phyloP scores from a whole-genome alignment of 2,113 vertebrate genomes.

The Melozone crissalis region DNA sequence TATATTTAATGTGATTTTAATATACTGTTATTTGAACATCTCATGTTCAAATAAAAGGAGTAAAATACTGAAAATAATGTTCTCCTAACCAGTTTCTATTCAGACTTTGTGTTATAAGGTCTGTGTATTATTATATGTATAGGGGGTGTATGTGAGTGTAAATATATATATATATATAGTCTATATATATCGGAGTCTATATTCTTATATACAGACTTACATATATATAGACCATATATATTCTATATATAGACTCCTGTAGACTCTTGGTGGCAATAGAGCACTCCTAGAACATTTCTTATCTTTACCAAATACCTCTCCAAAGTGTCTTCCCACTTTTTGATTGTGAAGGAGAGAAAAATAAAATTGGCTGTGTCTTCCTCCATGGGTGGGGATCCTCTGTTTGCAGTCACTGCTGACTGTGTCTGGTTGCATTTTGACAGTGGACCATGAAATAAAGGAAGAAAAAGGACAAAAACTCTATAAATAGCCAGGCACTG shows the following conservation, averaged over 20 bases:
- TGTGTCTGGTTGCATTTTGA: background rate
- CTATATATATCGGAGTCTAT: background rate
- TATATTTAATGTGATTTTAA: no score
- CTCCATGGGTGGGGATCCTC: rapidly evolving
- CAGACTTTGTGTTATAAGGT: background rate
- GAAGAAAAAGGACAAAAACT: background rate
- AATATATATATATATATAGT: no score
- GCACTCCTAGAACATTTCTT: background rate
- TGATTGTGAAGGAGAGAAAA: background rate
- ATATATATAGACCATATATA: background rate
- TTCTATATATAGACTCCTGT: background rate
- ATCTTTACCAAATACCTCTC: background rate
- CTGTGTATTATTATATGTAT: background rate
- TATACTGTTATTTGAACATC: no score
- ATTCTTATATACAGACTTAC: background rate
- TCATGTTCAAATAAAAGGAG: background rate
- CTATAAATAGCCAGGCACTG: background rate
- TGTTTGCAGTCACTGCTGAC: background rate
- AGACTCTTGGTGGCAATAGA: background rate
- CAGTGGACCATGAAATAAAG: background rate
- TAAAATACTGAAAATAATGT: background rate
- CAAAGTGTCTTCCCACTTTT: background rate
- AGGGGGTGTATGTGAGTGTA: background rate
- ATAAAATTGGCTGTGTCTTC: background rate
- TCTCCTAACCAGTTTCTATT: background rate